Base-by-base conservation (phyloP, 2,797 vertebrate genomes). In the Peromyscus attwateri region DNA sequence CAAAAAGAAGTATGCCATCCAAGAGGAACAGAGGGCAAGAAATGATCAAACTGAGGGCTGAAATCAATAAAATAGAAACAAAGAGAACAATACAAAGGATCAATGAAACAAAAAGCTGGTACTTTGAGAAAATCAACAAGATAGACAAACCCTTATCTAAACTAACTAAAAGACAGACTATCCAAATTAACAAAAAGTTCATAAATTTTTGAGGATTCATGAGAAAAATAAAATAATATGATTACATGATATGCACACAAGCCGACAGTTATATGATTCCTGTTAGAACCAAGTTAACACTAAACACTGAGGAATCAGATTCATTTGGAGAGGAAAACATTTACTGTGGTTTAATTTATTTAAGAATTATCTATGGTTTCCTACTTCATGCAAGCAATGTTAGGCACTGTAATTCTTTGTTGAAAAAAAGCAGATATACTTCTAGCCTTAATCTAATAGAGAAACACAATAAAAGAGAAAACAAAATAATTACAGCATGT, bases 211-310 rank as follows among this genome's bases (percentile, higher is more conserved):
- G 49, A 27, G 19, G 89, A 91, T 93, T 94, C 12, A 93, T 19
- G 29, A 55, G 34, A 80, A 89, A 94, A 66, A 91, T 66, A 82
- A 97, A 94, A 23, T 29, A 40, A 82, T 57, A 90, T 3, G 6
- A 85, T 52, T 37, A 76, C 34, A 79, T 10, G 16, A 94, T 87
- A 80, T 11, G 81, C 11, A 87, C 12, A 79, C 11, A 91, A 91
- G 87, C 13, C 37, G 92, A 71, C 17, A 95, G 66, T 49, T 94
- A 81, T 62, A 84, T 55, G 81, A 87, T 40, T 64, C 43, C 57
- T 92, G 87, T 87, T 83, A 84, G 40, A 68, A 49, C 5, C 46
- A 87, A 71, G 46, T 29, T 71, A 55, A 70, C 46, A 71, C 0
- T n/a, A 55, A 37, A 71, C 46, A 71, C 40, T 14, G 23, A 66